Evolutionary conservation across 2,797 vertebrate species (phyloP), one percentile per base, ranked within the genome.

Genomic region (Hirundo rustica): DNA sequence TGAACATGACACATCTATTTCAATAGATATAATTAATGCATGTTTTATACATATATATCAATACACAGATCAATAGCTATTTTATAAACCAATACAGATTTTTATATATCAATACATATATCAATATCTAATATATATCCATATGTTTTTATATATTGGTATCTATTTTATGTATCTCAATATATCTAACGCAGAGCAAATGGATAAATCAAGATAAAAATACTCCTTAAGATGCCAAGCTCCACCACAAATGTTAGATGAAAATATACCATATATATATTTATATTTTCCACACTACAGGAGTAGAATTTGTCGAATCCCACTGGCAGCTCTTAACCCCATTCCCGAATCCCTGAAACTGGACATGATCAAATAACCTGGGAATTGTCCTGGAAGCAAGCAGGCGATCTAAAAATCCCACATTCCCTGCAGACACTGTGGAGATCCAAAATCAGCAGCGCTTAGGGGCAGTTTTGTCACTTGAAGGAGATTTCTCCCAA

Each of bases 381-480:
- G 45, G 70, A 68, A 34, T 0, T 11, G 7, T 14, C 29, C 83
- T 73, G 10, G 40, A 29, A 73, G 50, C 53, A 38, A 34, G 44
- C 23, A 76, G 15, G 25, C 40, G 55, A 20, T 9, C 36, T 19
- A 16, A 76, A 44, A 61, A 25, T 4, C 4, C 40, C n/a, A 32
- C 21, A 1, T 7, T 45, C 14, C 29, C 7, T 17, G 26, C 11
- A 16, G 27, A 7, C 16, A 29, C 7, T 3, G 2, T 1, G 36
- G 71, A 72, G 32, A 27, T 30, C 27, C 15, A 7, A 15, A 5
- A 42, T 21, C 38, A 45, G 79, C 54, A 32, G 27, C 12, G 7
- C 47, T 50, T 7, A 4, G 23, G 42, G 75, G 58, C 32, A 38
- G 51, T 34, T 62, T 50, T 71, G 45, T 32, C 53, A 5, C 58